Percentiles rank a stretch among this genome's conserved stretches.
Evolutionary conservation across 2,113 vertebrate species (phyloP).

Genomic region (Ceyx cyanopectus): DNA sequence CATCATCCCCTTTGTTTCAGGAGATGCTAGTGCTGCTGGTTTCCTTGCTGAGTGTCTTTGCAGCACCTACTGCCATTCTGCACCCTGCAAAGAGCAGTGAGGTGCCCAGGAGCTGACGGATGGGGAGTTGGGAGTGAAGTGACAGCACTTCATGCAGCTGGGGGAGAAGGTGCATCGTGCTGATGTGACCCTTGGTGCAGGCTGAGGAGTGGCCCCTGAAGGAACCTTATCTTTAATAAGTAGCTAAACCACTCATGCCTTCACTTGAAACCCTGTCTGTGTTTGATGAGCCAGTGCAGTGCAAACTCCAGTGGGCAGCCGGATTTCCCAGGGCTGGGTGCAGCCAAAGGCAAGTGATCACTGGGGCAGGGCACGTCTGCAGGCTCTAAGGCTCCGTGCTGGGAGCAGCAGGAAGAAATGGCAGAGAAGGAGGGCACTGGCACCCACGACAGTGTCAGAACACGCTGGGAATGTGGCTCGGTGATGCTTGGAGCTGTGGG

Average conservation of each 20-base stretch:
- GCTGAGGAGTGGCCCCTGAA: neutral
- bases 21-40: neutral
- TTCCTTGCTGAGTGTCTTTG: neutral
- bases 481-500: neutral
- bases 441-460: fast-evolving
- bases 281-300: neutral
- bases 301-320: neutral
- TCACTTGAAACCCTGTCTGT: neutral
- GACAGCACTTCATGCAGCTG: neutral
- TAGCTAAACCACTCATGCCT: neutral
- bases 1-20: neutral
- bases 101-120: neutral
- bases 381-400: neutral
- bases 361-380: neutral
- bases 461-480: neutral
- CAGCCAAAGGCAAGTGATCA: neutral
- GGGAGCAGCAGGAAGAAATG: neutral
- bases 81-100: neutral
- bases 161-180: neutral
- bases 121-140: neutral
- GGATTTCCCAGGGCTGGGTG: neutral
- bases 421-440: neutral
- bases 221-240: neutral
- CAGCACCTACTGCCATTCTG: neutral
- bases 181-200: neutral